Base-by-base conservation (phyloP, 2,888 invertebrate species). In the Physocephala rufipes region DNA sequence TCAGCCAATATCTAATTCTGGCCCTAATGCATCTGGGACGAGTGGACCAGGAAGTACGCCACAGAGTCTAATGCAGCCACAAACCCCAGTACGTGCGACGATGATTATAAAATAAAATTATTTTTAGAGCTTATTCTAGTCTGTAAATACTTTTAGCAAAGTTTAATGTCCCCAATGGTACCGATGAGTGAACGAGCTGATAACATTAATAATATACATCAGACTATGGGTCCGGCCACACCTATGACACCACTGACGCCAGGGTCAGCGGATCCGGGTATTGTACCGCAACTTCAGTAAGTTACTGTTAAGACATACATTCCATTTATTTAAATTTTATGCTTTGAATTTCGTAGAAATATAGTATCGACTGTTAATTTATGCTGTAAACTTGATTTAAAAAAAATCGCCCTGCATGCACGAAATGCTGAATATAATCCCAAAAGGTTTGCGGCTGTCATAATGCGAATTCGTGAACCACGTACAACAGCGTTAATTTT, bases 391-490 rank as follows among this genome's bases (percentile, higher is more conserved):
- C 87, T 99, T 77, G 98, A 99, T 83, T 88, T 99, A 74, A 98
- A 99, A 83, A 96, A 95, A 87, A 99, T 99, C 79, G 98, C 99
- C 0, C 87, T 99, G 2, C 97, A 97, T 85, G 98, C 99, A 0
- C 91, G 99, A 84, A 99, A 99, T 88, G 99, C 99, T 1, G 99
- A 99, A 86, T 99, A 99, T 84, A 99, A 99, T 86, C 99, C 99
- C 12, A 99, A 99, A 87, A 93, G 99, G 81, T 99, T 99, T 88
- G 97, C 98, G 66, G 99, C 99, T 51, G 98, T 99, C 3, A 99
- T 99, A 70, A 99, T 99, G 99, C 89, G 98, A 84, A 95, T 91
- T 86, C 90, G 89, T 80, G 98, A 94, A 86, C 94, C 94, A 0
- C 88, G 97, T 87, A 99, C 91, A 7, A 92, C 92, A 19, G 92